Percentiles rank a stretch among this genome's conserved stretches.
phyloP scores from a whole-genome alignment of 2,113 vertebrate genomes.

The Rhabdomys dilectus region DNA sequence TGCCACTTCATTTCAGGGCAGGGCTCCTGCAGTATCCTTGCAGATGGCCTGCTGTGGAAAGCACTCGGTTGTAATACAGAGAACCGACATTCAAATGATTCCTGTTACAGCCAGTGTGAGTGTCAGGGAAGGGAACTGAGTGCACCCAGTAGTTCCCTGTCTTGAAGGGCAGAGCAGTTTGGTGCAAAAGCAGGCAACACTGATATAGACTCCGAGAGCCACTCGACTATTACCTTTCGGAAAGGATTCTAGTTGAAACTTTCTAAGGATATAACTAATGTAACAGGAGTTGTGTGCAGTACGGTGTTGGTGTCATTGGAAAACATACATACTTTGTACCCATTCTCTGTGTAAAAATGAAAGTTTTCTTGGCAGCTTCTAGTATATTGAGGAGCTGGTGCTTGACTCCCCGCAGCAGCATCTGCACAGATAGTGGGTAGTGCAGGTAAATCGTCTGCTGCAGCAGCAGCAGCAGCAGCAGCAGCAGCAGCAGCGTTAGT shows the following conservation, averaged over 20 bases:
- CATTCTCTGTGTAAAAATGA: not conserved
- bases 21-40: not conserved
- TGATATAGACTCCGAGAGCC: not conserved
- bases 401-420: not conserved
- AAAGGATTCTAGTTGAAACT: not conserved
- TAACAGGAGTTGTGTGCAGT: not conserved
- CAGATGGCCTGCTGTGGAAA: slow-evolving; percentile 68
- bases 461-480: no score
- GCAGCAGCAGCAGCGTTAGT: not conserved
- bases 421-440: not conserved
- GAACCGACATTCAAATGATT: slow-evolving; percentile 60
- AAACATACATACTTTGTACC: not conserved
- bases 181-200: not conserved
- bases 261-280: not conserved
- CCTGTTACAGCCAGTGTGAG: slow-evolving; percentile 40
- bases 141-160: not conserved
- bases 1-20: slow-evolving; percentile 40
- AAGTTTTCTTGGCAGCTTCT: not conserved
- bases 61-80: slow-evolving; percentile 66
- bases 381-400: not conserved
- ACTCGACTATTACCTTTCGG: not conserved
- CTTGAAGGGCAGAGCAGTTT: slow-evolving; percentile 43
- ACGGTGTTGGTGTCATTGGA: not conserved
- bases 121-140: slow-evolving; percentile 40
- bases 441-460: no score